Evolutionary conservation across 2,113 vertebrate genomes (phyloP).

Genomic region (Apus apus): DNA sequence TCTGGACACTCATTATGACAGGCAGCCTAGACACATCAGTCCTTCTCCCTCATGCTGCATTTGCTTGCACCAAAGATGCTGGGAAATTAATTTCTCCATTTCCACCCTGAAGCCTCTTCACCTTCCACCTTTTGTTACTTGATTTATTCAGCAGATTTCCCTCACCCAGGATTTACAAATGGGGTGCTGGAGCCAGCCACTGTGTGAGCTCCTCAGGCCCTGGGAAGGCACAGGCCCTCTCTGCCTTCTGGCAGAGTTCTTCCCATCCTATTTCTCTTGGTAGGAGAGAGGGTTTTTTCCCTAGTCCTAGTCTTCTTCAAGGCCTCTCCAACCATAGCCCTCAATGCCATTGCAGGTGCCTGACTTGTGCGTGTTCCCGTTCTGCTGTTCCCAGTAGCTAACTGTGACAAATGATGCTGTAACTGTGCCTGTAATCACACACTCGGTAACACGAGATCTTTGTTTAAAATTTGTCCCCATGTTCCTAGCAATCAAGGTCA

Average conservation of each 20-base stretch:
- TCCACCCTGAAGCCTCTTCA: background rate
- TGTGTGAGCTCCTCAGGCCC: fast-evolving
- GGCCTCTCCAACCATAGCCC: background rate
- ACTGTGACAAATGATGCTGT: background rate
- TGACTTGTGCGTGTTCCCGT: background rate
- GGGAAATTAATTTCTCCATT: no score
- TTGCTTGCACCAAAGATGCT: background rate
- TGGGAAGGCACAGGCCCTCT: background rate
- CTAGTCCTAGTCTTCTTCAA: background rate
- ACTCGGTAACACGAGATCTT: background rate
- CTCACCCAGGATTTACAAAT: fast-evolving
- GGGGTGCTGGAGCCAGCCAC: background rate
- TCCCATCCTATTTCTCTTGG: background rate
- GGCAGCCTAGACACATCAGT: fast-evolving
- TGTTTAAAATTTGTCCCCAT: background rate
- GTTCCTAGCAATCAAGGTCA: background rate
- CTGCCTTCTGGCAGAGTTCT: fast-evolving
- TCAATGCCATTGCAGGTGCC: background rate
- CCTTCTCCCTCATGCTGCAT: background rate
- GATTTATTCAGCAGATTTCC: background rate
- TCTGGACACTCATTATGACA: fast-evolving
- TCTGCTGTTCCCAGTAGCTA: background rate
- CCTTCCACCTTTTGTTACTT: no score
- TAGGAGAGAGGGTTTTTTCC: background rate
- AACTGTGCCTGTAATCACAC: fast-evolving